Evolutionary conservation across 1,140 invertebrate species (phyloP).

Genomic region (Cecropterus lyciades): DNA sequence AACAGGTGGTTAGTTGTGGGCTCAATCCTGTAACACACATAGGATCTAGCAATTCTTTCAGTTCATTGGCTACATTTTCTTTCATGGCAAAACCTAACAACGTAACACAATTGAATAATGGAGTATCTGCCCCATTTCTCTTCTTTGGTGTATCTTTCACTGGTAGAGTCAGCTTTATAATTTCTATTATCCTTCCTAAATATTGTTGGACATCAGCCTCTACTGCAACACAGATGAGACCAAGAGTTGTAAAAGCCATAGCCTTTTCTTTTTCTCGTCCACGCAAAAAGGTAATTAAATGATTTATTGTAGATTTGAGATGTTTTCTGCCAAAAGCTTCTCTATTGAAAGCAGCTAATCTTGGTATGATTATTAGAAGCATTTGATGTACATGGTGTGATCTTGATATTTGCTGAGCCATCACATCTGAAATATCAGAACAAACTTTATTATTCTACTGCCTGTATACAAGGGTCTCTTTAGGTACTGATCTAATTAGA

Average conservation of each 20-base stretch:
- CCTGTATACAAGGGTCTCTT: too few species aligned
- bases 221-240: slow-evolving; percentile 95
- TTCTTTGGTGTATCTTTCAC: slow-evolving; percentile 91
- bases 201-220: slow-evolving; percentile 92
- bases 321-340: slow-evolving; percentile 91
- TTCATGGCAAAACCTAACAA: slow-evolving; percentile 94
- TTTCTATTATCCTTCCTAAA: slow-evolving; percentile 93
- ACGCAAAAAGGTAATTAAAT: slow-evolving; percentile 90
- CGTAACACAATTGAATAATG: slow-evolving; percentile 97
- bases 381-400: slow-evolving; percentile 94
- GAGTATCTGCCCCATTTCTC: slow-evolving; percentile 91
- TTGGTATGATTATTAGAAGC: slow-evolving; percentile 93
- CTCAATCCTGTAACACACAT: slow-evolving; percentile 97
- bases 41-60: slow-evolving; percentile 94
- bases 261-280: slow-evolving; percentile 93
- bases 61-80: slow-evolving; percentile 89
- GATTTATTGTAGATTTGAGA: slow-evolving; percentile 91
- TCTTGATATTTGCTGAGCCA: slow-evolving; percentile 91
- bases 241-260: slow-evolving; percentile 95
- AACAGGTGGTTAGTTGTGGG: slow-evolving; percentile 94
- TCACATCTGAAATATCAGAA: slow-evolving; percentile 84
- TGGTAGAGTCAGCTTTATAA: slow-evolving; percentile 92
- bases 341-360: slow-evolving; percentile 96
- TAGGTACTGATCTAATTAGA: too few species aligned
- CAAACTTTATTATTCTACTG: too few species aligned